Percentiles rank a stretch among this genome's conserved stretches.
Evolutionary conservation across 1,140 invertebrate genomes (phyloP).

Genomic region (Dufourea novaeangliae): DNA sequence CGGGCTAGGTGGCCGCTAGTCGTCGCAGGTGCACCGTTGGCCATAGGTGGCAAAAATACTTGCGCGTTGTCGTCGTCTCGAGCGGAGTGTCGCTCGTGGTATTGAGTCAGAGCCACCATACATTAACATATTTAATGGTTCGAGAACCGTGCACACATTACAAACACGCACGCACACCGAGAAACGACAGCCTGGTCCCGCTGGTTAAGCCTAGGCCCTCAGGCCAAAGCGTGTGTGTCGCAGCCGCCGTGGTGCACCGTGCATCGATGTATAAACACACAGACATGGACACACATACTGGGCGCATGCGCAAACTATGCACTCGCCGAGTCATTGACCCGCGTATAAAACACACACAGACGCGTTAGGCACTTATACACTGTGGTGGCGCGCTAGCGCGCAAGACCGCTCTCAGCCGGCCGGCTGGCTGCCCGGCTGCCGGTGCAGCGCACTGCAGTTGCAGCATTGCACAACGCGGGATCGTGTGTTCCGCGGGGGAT

Average conservation of each 20-base stretch:
- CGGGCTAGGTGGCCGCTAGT: too few species aligned
- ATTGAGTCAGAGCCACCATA: slow-evolving; percentile 55
- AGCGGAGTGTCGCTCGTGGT: slow-evolving; percentile 59
- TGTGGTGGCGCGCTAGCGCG: slow-evolving; percentile 12
- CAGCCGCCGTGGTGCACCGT: not conserved
- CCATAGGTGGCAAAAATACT: slow-evolving; percentile 35
- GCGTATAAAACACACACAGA: slow-evolving; percentile 60
- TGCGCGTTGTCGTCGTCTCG: slow-evolving; percentile 26
- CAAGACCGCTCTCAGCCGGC: not conserved
- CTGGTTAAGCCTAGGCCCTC: not conserved
- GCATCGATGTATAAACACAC: not conserved
- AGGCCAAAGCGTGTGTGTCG: not conserved
- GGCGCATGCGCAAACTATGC: slow-evolving; percentile 63
- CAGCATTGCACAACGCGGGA: slow-evolving; percentile 58
- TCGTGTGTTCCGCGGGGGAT: slow-evolving; percentile 45
- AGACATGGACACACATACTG: slow-evolving; percentile 25
- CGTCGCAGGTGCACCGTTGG: slow-evolving; percentile 47
- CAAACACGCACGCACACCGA: not conserved
- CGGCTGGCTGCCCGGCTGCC: slow-evolving; percentile 8
- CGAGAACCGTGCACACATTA: not conserved
- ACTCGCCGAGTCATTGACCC: slow-evolving; percentile 65
- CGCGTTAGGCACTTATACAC: slow-evolving; percentile 52
- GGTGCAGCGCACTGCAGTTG: slow-evolving; percentile 51
- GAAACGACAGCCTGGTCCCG: not conserved
- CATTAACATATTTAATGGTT: slow-evolving; percentile 64